These are phyloP conservation scores for Vulpes lagopus DNA, from an alignment of 2,113 vertebrate genomes.

Conservation along the genomic window DNA sequence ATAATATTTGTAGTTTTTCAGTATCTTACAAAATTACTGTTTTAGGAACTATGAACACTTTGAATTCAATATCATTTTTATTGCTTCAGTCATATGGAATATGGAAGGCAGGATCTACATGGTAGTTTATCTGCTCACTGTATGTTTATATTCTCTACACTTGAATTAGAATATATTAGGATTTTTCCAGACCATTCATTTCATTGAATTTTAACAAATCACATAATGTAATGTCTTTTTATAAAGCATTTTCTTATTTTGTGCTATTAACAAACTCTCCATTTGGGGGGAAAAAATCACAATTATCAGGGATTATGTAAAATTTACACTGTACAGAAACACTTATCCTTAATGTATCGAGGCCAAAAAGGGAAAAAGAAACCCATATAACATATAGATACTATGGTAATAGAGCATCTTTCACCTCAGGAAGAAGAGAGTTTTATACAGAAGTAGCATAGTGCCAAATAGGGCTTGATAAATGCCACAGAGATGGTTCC, in stretches of 20 bases:
- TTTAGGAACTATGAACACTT: slow-evolving; percentile 76
- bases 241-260: background rate
- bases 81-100: background rate
- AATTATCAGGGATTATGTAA: background rate
- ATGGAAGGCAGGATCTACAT: background rate
- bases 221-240: background rate
- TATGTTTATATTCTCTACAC: background rate
- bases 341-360: background rate
- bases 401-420: background rate
- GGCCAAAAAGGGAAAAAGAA: background rate
- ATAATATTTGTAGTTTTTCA: slow-evolving; percentile 69
- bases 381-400: background rate
- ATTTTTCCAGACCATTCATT: background rate
- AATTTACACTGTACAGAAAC: background rate
- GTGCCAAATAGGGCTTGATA: background rate
- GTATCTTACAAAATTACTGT: slow-evolving; percentile 56
- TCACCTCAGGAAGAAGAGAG: background rate
- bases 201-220: slow-evolving; percentile 38
- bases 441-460: background rate
- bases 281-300: background rate
- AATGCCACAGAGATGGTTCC: background rate
- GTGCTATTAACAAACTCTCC: background rate
- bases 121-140: background rate
- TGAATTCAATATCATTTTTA: slow-evolving; percentile 46
- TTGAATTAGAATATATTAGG: background rate